Evolutionary conservation across 35 echinoderm and acorn worm species (phyloP).

Genomic region (Lytechinus pictus): DNA sequence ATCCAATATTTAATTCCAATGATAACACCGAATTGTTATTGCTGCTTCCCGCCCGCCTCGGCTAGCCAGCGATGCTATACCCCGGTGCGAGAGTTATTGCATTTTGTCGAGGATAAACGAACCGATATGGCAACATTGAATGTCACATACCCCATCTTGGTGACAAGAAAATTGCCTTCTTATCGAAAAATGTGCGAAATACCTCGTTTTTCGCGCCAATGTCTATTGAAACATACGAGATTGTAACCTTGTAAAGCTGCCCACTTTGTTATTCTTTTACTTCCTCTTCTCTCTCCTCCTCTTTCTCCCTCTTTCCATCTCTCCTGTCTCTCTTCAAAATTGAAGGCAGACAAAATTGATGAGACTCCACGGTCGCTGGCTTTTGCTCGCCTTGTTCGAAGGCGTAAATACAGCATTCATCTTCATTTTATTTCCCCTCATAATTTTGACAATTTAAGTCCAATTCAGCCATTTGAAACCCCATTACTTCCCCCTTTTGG

Average conservation of each 20-base stretch:
- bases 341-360: neutral
- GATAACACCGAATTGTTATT: constrained; percentile 38
- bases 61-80: neutral
- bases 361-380: neutral
- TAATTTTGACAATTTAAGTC: constrained; percentile 48
- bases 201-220: neutral
- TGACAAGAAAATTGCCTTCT: constrained; percentile 12
- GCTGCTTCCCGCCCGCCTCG: neutral
- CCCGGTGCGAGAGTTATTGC: neutral
- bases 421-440: constrained; percentile 29
- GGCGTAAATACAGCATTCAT: constrained; percentile 31
- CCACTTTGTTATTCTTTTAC: neutral
- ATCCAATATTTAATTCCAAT: constrained; percentile 46
- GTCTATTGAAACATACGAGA: neutral
- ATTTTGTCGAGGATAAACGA: constrained; percentile 3
- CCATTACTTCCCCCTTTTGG: neutral
- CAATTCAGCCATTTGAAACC: constrained; percentile 33
- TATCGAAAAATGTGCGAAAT: constrained; percentile 5
- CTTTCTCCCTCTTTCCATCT: no score
- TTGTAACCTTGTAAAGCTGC: neutral
- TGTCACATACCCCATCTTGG: constrained; percentile 1
- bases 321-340: neutral
- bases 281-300: no score
- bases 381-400: neutral
- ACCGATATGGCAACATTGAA: constrained; percentile 11